Conservation (phyloP, 2,888 invertebrate species). For the Alloplasta piceator region DNA sequence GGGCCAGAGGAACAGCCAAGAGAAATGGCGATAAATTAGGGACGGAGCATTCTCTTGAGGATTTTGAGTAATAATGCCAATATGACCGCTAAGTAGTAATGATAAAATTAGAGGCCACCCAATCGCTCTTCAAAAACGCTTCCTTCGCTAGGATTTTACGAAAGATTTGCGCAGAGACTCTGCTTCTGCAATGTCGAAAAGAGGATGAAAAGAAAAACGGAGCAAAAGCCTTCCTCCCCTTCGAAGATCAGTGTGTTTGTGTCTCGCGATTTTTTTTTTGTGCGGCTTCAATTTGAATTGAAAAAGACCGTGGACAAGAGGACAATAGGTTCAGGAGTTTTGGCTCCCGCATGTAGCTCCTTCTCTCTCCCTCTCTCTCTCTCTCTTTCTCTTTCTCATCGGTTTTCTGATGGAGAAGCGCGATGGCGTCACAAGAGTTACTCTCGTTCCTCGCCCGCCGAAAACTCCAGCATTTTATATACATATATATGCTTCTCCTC, state of each 20-base stretch:
- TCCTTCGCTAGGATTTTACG: too few species aligned
- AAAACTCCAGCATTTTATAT: conserved; percentile 27
- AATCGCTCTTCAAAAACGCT: too few species aligned
- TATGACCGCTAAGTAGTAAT: too few species aligned
- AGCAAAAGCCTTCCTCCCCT: conserved; percentile 49
- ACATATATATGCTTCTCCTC: conserved; percentile 11
- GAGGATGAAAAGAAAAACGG: conserved; percentile 61
- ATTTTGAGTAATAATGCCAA: too few species aligned
- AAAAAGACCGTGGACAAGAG: conserved; percentile 82
- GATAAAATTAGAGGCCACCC: too few species aligned
- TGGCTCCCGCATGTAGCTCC: conserved; percentile 67
- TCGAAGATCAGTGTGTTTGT: conserved; percentile 71
- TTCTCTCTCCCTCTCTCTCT: conserved; percentile 7
- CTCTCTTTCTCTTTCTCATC: conserved; percentile 24
- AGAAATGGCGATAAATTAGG: too few species aligned
- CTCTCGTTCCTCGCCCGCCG: conserved; percentile 31
- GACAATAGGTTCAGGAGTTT: conserved; percentile 81
- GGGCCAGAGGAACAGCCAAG: too few species aligned
- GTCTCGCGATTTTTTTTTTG: conserved; percentile 76
- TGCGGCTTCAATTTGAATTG: conserved; percentile 82
- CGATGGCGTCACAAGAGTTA: conserved; percentile 62
- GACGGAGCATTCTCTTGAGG: too few species aligned
- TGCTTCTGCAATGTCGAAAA: conserved; percentile 46
- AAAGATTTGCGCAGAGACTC: too few species aligned
- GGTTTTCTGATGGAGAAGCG: conserved; percentile 32